Base-by-base conservation (phyloP, 2,797 vertebrate species). In the Takifugu rubripes region DNA sequence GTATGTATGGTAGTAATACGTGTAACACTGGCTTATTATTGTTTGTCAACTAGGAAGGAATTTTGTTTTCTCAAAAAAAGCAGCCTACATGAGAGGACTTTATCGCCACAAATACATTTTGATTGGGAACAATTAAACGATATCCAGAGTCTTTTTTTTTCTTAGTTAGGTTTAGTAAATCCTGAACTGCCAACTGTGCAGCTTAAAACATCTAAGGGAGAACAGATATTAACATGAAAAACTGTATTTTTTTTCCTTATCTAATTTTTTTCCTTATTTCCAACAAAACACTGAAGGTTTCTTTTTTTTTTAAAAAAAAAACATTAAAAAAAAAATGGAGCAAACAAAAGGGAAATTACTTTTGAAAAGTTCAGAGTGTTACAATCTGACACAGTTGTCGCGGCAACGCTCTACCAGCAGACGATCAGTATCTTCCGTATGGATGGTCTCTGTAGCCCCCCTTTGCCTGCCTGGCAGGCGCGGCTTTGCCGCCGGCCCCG, bases 401-500 rank as follows among this genome's bases (percentile, higher is more conserved):
- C n/a, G 64, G 81, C 88, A 90, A 89, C 87, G 85, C 77, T 84
- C 86, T 83, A 89, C 87, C 82, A 76, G 84, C 79, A 68, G 81
- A 52, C 58, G 78, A 74, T 92, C 87, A 92, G 90, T 88, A 92
- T 86, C 90, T 85, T 73, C 85, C 82, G 21, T 92, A 92, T 1
- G 91, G 91, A 67, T 92, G 89, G 29, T 91, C 88, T 66, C 96
- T 91, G 86, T 95, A 97, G 5, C 91, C 78, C 55, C 94, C 94
- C 85, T 98, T 98, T 61, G 91, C 50, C 72, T 93, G 92, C 71
- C 95, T 87, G 64, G 93, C 68, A 8, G 90, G 66, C 0, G 94
- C 90, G 27, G 93, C 92, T 78, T 98, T 98, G 83, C 95, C 91
- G 43, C 93, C 94, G 0, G 91, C 88, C 3, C 93, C 94, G 36